Evolutionary conservation across 2,888 invertebrate genomes (phyloP), one percentile per base, ranked within the genome.

Genomic region (Microctonus hyperodae): DNA sequence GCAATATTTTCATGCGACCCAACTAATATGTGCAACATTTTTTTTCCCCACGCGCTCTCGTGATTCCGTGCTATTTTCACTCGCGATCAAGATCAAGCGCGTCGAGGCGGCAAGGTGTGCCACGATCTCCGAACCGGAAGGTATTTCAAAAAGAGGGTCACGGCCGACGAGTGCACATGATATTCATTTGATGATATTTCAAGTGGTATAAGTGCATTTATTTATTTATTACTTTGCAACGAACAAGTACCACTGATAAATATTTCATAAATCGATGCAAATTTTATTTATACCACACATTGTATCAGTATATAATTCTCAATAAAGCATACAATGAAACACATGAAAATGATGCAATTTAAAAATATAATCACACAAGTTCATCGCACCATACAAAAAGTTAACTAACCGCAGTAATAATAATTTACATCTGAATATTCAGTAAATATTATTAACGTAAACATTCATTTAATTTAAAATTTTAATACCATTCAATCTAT

Each of bases 91-190:
- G 70, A 77, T 76, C 71, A 68, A 69, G 68, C 48, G 53, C 70
- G 69, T 70, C 68, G 71, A 57, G 66, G 58, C 55, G 50, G 53
- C 61, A 63, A 70, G 70, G 72, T 65, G 70, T 67, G 69, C 68
- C 69, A 44, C 65, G 66, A 69, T 69, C 63, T 66, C 31, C 64
- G 63, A 71, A 70, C 70, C 70, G 72, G 71, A 69, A 70, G 70
- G 69, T 62, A 72, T 68, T 65, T 48, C 63, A 63, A 68, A 72
- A 73, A 72, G 70, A 72, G 68, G 74, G 78, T 78, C 76, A 78
- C 74, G 77, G 78, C 71, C 73, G 70, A 72, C 69, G 60, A 64
- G 67, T 64, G 31, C 33, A 22, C 31, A 62, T 40, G 35, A 51
- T 51, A 23, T 37, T 13, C 53, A 13, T 50, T 60, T 37, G 22